Evolutionary conservation across 2,113 vertebrate genomes (phyloP).

Genomic region (Paedocypris sp.): DNA sequence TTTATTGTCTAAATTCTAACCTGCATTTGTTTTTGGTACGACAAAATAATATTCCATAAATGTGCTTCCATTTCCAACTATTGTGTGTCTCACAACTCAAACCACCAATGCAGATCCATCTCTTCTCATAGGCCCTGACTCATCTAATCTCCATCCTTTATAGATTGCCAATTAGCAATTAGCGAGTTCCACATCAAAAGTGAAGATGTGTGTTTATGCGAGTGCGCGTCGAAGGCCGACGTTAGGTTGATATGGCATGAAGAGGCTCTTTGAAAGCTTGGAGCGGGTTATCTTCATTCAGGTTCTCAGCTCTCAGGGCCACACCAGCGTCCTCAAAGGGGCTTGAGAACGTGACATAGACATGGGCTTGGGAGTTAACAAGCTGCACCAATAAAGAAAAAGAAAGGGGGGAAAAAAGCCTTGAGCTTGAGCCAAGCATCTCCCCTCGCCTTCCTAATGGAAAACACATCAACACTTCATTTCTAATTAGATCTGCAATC

Average conservation of each 20-base stretch:
- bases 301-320: constrained; percentile 29
- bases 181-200: constrained; percentile 45
- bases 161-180: constrained; percentile 53
- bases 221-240: background rate
- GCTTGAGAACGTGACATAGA: constrained; percentile 30
- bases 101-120: constrained; percentile 36
- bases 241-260: constrained; percentile 29
- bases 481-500: constrained; percentile 48
- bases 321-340: constrained; percentile 24
- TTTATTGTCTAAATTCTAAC: too few species aligned
- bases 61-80: too few species aligned
- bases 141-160: constrained; percentile 47
- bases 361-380: constrained; percentile 30
- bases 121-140: constrained; percentile 38
- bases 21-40: too few species aligned
- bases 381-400: background rate
- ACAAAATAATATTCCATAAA: too few species aligned
- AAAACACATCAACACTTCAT: constrained; percentile 48
- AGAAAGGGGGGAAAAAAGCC: background rate
- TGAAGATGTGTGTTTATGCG: background rate
- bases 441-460: constrained; percentile 38
- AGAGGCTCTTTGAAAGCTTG: constrained; percentile 42
- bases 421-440: constrained; percentile 40
- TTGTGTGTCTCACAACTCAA: too few species aligned
- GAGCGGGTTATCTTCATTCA: constrained; percentile 40